These are phyloP conservation scores for Uropetala carovei DNA, from an alignment of 2,888 invertebrate genomes.

Conservation along the genomic window DNA sequence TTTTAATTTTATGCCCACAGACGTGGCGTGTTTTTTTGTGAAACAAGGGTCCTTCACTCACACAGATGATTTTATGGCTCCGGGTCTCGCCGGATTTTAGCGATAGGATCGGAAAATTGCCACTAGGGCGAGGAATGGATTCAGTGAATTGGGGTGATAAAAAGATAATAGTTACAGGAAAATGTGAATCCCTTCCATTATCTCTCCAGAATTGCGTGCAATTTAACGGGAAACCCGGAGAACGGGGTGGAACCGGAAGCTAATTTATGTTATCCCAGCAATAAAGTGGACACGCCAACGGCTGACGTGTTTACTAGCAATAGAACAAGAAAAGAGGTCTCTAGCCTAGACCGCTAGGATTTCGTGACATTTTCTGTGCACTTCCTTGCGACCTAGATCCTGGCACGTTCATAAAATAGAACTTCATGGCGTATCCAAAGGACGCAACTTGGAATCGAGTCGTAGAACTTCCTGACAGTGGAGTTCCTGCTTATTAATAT, in stretches of 20 bases:
- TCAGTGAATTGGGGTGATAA: conserved; percentile 42
- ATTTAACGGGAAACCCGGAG: background rate
- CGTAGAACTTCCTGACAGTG: too few relatives aligned
- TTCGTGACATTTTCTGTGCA: too few relatives aligned
- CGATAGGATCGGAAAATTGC: conserved; percentile 14
- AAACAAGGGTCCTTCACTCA: conserved; percentile 4
- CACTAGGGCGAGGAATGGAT: background rate
- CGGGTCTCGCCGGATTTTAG: conserved; percentile 11
- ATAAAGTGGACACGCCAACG: background rate
- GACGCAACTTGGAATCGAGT: too few relatives aligned
- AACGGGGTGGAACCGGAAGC: background rate
- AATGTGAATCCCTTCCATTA: conserved; percentile 36
- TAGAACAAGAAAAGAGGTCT: background rate
- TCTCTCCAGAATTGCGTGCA: conserved; percentile 32
- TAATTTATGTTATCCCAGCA: background rate
- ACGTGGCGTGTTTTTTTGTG: background rate
- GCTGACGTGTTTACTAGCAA: background rate
- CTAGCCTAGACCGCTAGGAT: too few relatives aligned
- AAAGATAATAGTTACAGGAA: conserved; percentile 34
- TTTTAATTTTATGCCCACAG: conserved; percentile 16
- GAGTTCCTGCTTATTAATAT: too few relatives aligned
- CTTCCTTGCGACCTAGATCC: too few relatives aligned
- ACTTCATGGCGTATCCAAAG: too few relatives aligned
- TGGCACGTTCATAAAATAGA: too few relatives aligned
- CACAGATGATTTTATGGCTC: conserved; percentile 41